Conservation (phyloP, 1,140 invertebrate genomes). For the Holotrichia oblita region DNA sequence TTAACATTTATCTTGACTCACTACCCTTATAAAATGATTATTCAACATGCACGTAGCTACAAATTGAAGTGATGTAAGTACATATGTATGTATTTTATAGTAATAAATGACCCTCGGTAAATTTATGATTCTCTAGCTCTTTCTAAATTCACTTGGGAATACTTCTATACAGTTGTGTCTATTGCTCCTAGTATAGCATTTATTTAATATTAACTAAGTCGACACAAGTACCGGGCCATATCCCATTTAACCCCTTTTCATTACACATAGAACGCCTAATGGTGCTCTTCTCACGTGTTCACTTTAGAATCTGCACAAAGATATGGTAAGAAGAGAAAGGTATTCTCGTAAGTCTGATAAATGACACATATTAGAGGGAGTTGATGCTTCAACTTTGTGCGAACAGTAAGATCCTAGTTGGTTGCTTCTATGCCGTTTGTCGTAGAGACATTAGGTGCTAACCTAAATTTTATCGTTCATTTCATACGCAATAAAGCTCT, state of each 20-base stretch:
- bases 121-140: not conserved
- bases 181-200: not conserved
- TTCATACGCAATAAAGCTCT: not conserved
- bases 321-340: not conserved
- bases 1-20: too few relatives aligned
- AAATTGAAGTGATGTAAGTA: too few relatives aligned
- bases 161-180: not conserved
- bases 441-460: not conserved
- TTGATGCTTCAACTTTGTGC: not conserved
- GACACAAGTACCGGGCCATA: not conserved
- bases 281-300: not conserved
- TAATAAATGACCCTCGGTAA: not conserved
- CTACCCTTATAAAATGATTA: too few relatives aligned
- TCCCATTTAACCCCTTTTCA: not conserved
- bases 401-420: not conserved
- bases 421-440: not conserved
- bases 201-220: slow-evolving; percentile 14
- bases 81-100: not conserved
- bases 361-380: not conserved
- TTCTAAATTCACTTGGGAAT: not conserved
- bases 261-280: not conserved
- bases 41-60: too few relatives aligned
- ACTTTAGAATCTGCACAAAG: not conserved
- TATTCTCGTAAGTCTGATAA: not conserved
- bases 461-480: not conserved